Evolutionary conservation across 2,113 vertebrate species (phyloP), one percentile per base, ranked within the genome.

Genomic region (Tiliqua scincoides): DNA sequence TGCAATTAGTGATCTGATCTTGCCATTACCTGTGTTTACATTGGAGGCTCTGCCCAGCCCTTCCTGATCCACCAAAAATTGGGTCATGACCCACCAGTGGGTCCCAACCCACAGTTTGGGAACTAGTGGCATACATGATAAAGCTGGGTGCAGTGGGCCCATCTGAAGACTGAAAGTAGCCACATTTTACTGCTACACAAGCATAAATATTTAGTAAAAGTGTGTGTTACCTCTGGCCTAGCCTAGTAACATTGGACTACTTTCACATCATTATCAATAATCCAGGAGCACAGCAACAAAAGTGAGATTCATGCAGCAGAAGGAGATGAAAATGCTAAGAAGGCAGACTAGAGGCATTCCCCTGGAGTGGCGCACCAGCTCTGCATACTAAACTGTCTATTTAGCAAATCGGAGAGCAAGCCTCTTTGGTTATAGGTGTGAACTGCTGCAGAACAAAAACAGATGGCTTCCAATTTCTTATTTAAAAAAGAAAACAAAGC

Each of bases 341-440:
- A 92, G 27, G 54, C 37, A 90, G 87, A 90, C 82, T 84, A 85
- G 91, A 89, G 89, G 87, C 93, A 92, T 88, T 90, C 91, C 91
- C 90, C 89, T 87, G 92, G 94, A 92, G 91, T 88, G 40, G 12
- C 4, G 11, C 79, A 93, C 88, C 81, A 91, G 89, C 85, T 88
- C 32, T 79, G 85, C 90, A 92, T 92, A 89, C 87, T 92, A 91
- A 94, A 90, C 85, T 89, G 87, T 83, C 85, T 77, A 54, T 83
- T 90, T 80, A 89, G 86, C 0, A 63, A 75, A 48, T 6, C 0
- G 2, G 30, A 61, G 70, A 89, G 71, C 87, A 86, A 88, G 68
- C 6, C 27, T 17, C 37, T 76, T 83, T 59, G 23, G 88, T 12
- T 81, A 48, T 85, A 81, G 68, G 37, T 23, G 17, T 83, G 54